Percentiles rank a stretch among this genome's conserved stretches.
Conservation (phyloP, 1,140 invertebrate species). For the Drosophila punjabiensis region DNA sequence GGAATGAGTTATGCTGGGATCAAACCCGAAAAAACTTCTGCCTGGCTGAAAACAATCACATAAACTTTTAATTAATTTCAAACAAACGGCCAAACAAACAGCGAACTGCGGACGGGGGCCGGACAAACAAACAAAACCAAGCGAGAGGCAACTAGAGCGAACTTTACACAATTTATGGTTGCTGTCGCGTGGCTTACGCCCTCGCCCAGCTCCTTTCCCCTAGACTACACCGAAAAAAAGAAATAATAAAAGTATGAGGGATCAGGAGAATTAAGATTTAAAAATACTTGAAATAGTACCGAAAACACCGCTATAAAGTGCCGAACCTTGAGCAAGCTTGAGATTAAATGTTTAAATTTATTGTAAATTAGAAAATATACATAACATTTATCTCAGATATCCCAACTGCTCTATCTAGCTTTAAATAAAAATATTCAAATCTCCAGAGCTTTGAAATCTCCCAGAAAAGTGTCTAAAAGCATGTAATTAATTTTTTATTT, state of each 20-base stretch:
- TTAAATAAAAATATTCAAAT: too few species aligned
- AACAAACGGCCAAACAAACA: conserved; percentile 71
- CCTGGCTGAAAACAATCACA: conserved; percentile 68
- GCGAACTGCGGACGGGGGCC: conserved; percentile 19
- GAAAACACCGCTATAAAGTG: not conserved
- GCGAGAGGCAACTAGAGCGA: conserved; percentile 37
- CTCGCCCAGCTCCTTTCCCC: not conserved
- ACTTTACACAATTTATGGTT: conserved; percentile 67
- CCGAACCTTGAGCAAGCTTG: too few species aligned
- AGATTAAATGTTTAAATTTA: not conserved
- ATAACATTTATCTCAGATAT: too few species aligned
- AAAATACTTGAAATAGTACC: too few species aligned
- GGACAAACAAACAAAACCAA: conserved; percentile 56
- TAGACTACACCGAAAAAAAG: not conserved
- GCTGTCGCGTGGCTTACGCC: conserved; percentile 38
- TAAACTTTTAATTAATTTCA: conserved; percentile 83
- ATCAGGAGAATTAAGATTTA: not conserved
- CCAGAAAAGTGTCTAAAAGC: too few species aligned
- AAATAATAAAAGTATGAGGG: not conserved
- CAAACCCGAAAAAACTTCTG: conserved; percentile 55
- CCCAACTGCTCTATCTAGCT: too few species aligned
- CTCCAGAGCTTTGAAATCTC: too few species aligned
- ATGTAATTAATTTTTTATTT: too few species aligned
- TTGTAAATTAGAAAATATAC: not conserved
- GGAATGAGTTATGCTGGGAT: conserved; percentile 9